Evolutionary conservation across 2,888 invertebrate genomes (phyloP), one percentile per base, ranked within the genome.

Genomic region (Rhabditophanes sp.): DNA sequence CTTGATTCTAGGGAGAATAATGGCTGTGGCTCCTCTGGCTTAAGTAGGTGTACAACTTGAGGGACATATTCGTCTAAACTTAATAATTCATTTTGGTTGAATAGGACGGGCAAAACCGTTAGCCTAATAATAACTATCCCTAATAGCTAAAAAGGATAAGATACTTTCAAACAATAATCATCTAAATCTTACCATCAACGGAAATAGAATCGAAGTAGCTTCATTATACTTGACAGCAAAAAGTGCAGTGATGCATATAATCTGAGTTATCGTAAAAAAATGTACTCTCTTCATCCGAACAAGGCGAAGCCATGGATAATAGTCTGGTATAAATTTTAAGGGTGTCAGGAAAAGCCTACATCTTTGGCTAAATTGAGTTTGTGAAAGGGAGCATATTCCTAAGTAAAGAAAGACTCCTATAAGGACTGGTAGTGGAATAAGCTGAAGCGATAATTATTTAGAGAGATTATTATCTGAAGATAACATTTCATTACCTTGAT

Each of bases 361-460:
- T 12, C 59, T 41, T 35, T 61, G 59, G 4, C 56, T 47, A 28
- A 59, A 59, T 41, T 56, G 56, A 30, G 51, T 53, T 2, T 56
- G 58, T 16, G 61, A 58, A 35, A 70, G 57, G 3, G 68, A 65
- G 3, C 69, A 66, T 18, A 70, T 59, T 12, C 70, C 70, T 52
- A 71, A 65, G 44, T 70, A 71, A 21, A 71, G 64, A 49, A 70
- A 69, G 16, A 70, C 65, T 9, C 70, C 70, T 49, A 69, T 68
- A 40, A 70, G 49, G 16, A 68, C 68, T 4, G 69, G 65, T 21
- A 69, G 57, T 0, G 70, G 70, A 11, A 70, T 66, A 8, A 61
- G 51, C 37, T 65, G 47, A 24, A 48, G 22, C 15, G 12, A 25
- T 36, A 11, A 4, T 16, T 1, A 25, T 31, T 21, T 17, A 14